phyloP scores from a whole-genome alignment of 2,888 invertebrate species.

The Oscheius sp. region DNA sequence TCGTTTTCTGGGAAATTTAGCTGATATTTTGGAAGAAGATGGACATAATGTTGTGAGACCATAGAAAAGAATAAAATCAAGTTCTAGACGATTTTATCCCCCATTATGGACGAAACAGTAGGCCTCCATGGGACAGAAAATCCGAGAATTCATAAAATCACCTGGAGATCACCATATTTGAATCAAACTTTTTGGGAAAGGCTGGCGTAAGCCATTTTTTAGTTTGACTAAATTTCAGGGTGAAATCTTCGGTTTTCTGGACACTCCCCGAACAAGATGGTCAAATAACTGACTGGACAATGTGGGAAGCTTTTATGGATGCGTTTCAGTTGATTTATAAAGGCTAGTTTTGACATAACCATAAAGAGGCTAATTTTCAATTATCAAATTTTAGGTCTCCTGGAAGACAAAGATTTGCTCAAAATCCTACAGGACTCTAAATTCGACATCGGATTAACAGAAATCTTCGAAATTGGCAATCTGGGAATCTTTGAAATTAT shows the following conservation, averaged over 20 bases:
- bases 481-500: conserved; percentile 20
- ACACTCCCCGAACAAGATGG: conserved; percentile 7
- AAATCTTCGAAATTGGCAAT: not conserved
- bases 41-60: conserved; percentile 23
- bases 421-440: not conserved
- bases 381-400: not conserved
- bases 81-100: not conserved
- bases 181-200: not conserved
- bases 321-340: not conserved
- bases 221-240: not conserved
- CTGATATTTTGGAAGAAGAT: conserved; percentile 2
- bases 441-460: conserved; percentile 10
- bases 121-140: not conserved
- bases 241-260: conserved; percentile 5
- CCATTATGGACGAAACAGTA: not conserved
- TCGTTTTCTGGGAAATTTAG: conserved; percentile 16
- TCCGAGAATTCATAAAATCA: not conserved
- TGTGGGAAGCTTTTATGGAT: not conserved
- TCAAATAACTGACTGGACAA: not conserved
- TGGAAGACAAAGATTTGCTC: conserved; percentile 6
- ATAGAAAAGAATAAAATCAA: not conserved
- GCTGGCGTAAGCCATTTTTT: not conserved
- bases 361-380: not conserved
- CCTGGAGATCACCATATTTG: not conserved
- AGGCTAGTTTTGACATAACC: not conserved